Evolutionary conservation across 2,888 invertebrate genomes (phyloP).

Genomic region (Liopterus haemorrhoidalis): DNA sequence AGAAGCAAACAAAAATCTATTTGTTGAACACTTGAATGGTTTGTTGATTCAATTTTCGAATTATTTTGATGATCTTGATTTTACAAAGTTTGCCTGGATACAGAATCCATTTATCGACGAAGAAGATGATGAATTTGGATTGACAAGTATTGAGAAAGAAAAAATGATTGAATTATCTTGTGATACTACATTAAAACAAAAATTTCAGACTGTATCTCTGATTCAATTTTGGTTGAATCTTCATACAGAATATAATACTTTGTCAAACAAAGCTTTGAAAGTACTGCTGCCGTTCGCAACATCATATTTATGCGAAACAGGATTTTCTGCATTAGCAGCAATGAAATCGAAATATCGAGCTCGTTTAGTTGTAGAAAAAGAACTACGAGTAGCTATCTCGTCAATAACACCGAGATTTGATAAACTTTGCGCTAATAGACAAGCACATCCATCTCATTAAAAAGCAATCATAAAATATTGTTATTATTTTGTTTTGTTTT

Average conservation of each 20-base stretch:
- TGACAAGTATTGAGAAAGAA: slow-evolving; percentile 7
- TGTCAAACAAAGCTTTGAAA: slow-evolving; percentile 6
- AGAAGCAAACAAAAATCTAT: slow-evolving; percentile 6
- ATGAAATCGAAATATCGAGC: slow-evolving; percentile 14
- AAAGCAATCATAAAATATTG: slow-evolving; percentile 12
- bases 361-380: slow-evolving; percentile 1
- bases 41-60: slow-evolving; percentile 3
- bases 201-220: slow-evolving; percentile 6
- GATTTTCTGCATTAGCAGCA: slow-evolving; percentile 30
- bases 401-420: slow-evolving; percentile 5
- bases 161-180: no score
- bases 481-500: slow-evolving; percentile 14
- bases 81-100: no score
- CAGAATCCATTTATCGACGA: slow-evolving; percentile 5
- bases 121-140: slow-evolving; percentile 5
- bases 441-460: slow-evolving; percentile 26
- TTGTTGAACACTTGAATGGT: slow-evolving; percentile 6
- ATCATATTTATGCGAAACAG: slow-evolving; percentile 20
- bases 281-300: slow-evolving; percentile 10
- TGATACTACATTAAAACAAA: slow-evolving; percentile 5
- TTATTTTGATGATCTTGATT: no score
- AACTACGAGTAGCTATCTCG: slow-evolving; percentile 1
- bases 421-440: slow-evolving; percentile 12
- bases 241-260: slow-evolving; percentile 1
- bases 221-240: neutral